Base-by-base conservation (phyloP, 1,140 invertebrate species). In the Drosophila sp. region DNA sequence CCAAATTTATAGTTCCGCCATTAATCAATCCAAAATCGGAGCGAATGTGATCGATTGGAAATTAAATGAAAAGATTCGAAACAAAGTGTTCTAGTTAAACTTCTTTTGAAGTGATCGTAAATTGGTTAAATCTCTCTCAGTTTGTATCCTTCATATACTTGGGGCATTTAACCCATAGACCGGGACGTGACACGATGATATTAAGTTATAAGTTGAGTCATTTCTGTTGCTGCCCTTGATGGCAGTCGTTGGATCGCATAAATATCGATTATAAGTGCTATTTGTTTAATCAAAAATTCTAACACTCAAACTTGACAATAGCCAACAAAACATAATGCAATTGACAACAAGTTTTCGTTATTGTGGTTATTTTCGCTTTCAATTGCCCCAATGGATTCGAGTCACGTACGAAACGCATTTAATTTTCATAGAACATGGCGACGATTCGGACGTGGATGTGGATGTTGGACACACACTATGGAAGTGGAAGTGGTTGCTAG, bases 391-490 rank as follows among this genome's bases (percentile, higher is more conserved):
- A 33, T 41, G 40, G 58, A 55, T 70, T 76, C 84, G 32, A 29
- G 55, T 80, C 84, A 87, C 84, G 84, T 87, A 70, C 67, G 66
- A 74, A 75, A 84, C 84, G 80, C 76, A 87, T 87, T 87, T 89
- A 80, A 84, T 78, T 87, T 87, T 76, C 84, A 87, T 84, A 89
- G 84, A 87, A 89, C 84, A 87, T 87, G 80, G 83, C 76, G 72
- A 72, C 70, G 70, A 86, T 65, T 87, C 79, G 84, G 70, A 89
- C 79, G 79, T 86, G 82, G 67, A 75, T 33, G 32, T 17, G 50
- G 60, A 67, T 57, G n/a, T 60, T 11, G 2, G 58, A 8, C 70
- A 62, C 35, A 11, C 8, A 11, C 8, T 38, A 11, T 40, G 73
- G 66, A 76, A 66, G 60, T 70, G 72, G 70, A 63, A 72, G 56